phyloP scores from a whole-genome alignment of 2,888 invertebrate genomes.

The Temnothorax rugatulus region DNA sequence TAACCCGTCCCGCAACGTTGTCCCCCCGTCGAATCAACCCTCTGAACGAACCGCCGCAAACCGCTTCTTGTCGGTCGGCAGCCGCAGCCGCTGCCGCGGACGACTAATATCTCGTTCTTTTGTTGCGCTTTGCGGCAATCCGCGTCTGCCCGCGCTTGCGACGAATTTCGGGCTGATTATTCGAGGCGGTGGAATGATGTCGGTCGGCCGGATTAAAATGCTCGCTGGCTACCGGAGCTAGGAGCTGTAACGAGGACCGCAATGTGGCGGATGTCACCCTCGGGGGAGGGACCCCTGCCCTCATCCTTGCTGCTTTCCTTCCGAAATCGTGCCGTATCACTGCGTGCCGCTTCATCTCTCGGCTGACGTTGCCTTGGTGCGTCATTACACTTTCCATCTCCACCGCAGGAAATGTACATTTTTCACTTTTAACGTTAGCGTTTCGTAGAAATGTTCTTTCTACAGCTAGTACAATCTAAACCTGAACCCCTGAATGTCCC shows the following conservation, averaged over 20 bases:
- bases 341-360: background rate
- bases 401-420: background rate
- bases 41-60: constrained; percentile 7
- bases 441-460: background rate
- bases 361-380: background rate
- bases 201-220: constrained; percentile 84
- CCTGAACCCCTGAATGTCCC: no score
- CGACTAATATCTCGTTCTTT: constrained; percentile 85
- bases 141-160: constrained; percentile 78
- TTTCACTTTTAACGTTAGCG: background rate
- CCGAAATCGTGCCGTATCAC: constrained; percentile 19
- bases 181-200: constrained; percentile 82
- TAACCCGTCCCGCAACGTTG: constrained; percentile 30
- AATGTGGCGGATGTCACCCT: constrained; percentile 64
- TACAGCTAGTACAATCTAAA: background rate
- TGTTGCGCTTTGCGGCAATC: constrained; percentile 84
- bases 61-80: constrained; percentile 53
- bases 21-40: background rate
- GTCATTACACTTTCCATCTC: background rate
- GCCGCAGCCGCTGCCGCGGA: constrained; percentile 70
- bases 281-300: constrained; percentile 51
- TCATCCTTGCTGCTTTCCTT: constrained; percentile 53
- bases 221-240: constrained; percentile 73
- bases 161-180: constrained; percentile 86
- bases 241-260: constrained; percentile 62